A percentile compares a stretch with the other conserved stretches of the same genome.
These are phyloP conservation scores for Drosophila falleni DNA, from an alignment of 2,888 invertebrate genomes.

Conservation along the genomic window DNA sequence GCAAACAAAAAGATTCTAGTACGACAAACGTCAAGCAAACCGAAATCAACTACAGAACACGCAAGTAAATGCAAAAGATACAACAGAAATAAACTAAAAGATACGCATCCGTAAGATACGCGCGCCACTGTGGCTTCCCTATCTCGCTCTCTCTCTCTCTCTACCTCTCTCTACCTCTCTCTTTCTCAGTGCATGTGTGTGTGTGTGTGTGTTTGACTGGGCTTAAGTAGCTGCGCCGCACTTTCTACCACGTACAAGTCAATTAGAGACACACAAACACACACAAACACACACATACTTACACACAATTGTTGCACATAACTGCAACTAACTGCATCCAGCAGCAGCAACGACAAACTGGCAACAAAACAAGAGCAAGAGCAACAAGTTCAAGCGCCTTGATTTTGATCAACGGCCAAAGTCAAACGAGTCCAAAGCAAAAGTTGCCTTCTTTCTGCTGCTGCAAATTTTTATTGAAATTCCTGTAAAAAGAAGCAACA, in stretches of 20 bases:
- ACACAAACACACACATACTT: constrained; percentile 42
- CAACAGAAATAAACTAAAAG: constrained; percentile 23
- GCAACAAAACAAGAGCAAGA: constrained; percentile 68
- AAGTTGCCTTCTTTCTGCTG: constrained; percentile 70
- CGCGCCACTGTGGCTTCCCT: constrained; percentile 36
- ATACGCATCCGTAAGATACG: constrained; percentile 68
- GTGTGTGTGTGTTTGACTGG: constrained; percentile 16
- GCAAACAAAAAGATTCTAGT: constrained; percentile 33
- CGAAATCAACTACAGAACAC: constrained; percentile 35
- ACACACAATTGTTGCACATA: constrained; percentile 69
- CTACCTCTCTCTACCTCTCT: constrained; percentile 20
- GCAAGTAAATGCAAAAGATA: constrained; percentile 73
- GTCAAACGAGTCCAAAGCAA: constrained; percentile 80
- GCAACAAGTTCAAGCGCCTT: constrained; percentile 79
- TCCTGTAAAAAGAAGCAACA: constrained; percentile 68
- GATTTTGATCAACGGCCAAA: constrained; percentile 76
- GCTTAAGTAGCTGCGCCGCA: constrained; percentile 65
- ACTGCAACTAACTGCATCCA: constrained; percentile 61
- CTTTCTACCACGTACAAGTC: constrained; percentile 80
- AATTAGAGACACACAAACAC: constrained; percentile 67
- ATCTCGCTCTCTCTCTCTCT: constrained; percentile 9
- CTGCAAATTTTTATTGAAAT: constrained; percentile 80
- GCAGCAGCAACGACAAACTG: constrained; percentile 34
- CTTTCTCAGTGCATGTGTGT: not conserved
- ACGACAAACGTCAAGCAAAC: constrained; percentile 21